A percentile compares a stretch with the other conserved stretches of the same genome.
Conservation (phyloP, 2,888 invertebrate species). For the Ophioninae sp. region DNA sequence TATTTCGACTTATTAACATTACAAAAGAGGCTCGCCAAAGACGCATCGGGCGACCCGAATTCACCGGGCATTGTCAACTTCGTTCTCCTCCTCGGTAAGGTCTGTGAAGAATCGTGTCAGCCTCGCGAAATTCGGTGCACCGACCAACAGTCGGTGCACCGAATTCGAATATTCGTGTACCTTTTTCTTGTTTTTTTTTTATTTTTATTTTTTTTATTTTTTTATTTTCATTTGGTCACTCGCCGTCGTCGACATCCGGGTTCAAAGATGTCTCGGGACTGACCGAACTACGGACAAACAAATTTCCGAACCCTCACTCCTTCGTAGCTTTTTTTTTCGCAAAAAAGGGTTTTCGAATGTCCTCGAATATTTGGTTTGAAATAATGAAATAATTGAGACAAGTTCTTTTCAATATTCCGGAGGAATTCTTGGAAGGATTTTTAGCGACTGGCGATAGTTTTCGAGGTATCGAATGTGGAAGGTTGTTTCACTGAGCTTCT, state of each 20-base stretch:
- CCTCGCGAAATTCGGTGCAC: conserved; percentile 45
- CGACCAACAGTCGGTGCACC: background rate
- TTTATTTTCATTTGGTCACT: background rate
- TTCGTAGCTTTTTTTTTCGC: background rate
- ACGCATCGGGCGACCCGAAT: conserved; percentile 58
- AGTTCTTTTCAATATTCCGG: too few relatives aligned
- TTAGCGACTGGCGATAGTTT: too few relatives aligned
- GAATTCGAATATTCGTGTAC: conserved; percentile 50
- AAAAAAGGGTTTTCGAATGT: background rate
- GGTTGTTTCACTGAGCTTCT: too few relatives aligned
- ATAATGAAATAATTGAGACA: too few relatives aligned
- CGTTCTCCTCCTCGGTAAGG: conserved; percentile 29
- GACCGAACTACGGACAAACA: conserved; percentile 9
- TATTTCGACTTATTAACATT: conserved; percentile 52
- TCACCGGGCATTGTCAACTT: conserved; percentile 35
- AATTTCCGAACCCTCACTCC: background rate
- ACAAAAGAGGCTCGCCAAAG: conserved; percentile 43
- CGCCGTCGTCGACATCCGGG: background rate
- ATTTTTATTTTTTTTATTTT: background rate
- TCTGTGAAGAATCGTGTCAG: conserved; percentile 25
- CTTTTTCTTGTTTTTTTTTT: background rate
- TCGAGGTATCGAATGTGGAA: too few relatives aligned
- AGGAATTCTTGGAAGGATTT: too few relatives aligned
- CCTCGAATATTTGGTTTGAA: too few relatives aligned
- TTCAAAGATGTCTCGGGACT: background rate